These are phyloP conservation scores for Drosophila nikananu DNA, from an alignment of 1,140 invertebrate genomes.

Conservation along the genomic window DNA sequence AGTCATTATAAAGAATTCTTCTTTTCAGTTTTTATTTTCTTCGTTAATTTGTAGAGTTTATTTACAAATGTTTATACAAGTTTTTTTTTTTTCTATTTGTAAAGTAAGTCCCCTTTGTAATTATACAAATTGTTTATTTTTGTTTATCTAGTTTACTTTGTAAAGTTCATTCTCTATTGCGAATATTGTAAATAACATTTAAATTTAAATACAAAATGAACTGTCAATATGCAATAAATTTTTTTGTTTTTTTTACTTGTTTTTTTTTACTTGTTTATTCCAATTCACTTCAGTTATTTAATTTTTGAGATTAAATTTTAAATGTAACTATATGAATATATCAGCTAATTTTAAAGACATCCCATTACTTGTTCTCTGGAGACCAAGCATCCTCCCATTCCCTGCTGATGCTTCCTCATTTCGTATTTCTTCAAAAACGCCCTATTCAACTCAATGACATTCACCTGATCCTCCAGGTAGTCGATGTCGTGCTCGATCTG, in stretches of 20 bases:
- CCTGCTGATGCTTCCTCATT: neutral
- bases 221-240: too few relatives aligned
- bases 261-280: too few relatives aligned
- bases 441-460: slow-evolving; percentile 18
- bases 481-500: slow-evolving; percentile 33
- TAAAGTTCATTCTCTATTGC: too few relatives aligned
- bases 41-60: neutral
- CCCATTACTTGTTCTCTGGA: neutral
- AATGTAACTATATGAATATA: neutral
- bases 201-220: neutral
- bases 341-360: neutral
- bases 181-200: too few relatives aligned
- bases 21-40: neutral
- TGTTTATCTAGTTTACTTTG: too few relatives aligned
- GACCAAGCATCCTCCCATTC: too few relatives aligned
- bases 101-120: too few relatives aligned
- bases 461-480: slow-evolving; percentile 39
- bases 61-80: neutral
- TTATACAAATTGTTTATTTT: too few relatives aligned
- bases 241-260: too few relatives aligned
- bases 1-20: neutral
- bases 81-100: too few relatives aligned
- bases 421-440: slow-evolving; percentile 5
- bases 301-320: neutral
- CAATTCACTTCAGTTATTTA: neutral